Base-by-base conservation (phyloP, 2,113 vertebrate species). In the Chunga burmeisteri region DNA sequence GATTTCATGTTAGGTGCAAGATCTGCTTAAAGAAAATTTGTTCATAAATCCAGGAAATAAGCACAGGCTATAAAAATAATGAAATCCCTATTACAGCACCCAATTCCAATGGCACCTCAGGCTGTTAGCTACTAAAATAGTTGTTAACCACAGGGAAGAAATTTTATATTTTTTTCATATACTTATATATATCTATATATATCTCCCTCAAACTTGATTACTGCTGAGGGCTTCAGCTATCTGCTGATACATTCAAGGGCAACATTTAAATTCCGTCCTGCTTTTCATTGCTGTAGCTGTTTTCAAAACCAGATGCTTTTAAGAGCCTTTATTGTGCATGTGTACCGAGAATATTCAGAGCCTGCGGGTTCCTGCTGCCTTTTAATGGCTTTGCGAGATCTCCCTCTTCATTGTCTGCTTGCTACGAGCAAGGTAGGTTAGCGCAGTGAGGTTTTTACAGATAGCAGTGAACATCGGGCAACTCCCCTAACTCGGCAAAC, bases 31-130 rank as follows among this genome's bases (percentile, higher is more conserved):
- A 71, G 83, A 94, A 92, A 89, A 94, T 65, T n/a, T 78, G 86
- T 81, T 95, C 95, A 93, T 96, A 94, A 94, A 97, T 95, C 90
- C 59, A 27, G 63, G 67, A 92, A 96, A 95, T 92, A 96, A 97
- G 96, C 86, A 78, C 56, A 42, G 88, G 72, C 90, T 81, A 81
- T 95, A 96, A 95, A 95, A 95, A 72, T 88, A 95, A 96, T 94
- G 90, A 95, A 94, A 94, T 79, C 88, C 83, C 82, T 55, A 93
- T 96, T 94, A 86, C 56, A 91, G 92, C 86, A 92, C 88, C 88
- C 92, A 91, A 86, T 96, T 93, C 77, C 83, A 93, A 25, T 67
- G 52, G 92, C 84, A 95, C 82, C 72, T 91, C 72, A 61, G 94
- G 96, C 95, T 93, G 67, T 90, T 84, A 90, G 85, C 90, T 89